Percentiles rank a stretch among this genome's conserved stretches.
phyloP scores from a whole-genome alignment of 2,113 vertebrate genomes.

The Gobiocypris rarus region DNA sequence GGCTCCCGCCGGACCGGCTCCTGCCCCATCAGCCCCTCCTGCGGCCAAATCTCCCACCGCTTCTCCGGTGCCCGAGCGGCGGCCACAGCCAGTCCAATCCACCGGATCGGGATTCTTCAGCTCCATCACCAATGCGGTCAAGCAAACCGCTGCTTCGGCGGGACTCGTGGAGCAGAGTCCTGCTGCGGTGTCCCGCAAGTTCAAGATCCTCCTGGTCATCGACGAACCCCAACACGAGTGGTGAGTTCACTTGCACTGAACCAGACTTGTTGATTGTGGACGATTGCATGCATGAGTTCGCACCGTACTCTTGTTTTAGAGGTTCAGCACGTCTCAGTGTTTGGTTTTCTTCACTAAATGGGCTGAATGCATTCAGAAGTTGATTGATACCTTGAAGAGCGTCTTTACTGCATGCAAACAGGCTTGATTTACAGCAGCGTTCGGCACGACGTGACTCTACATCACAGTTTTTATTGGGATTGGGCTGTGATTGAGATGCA shows the following conservation, averaged over 20 bases:
- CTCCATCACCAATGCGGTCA: constrained; percentile 93
- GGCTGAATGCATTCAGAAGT: too few species aligned
- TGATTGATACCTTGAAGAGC: too few species aligned
- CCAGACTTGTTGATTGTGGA: background rate
- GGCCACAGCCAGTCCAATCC: constrained; percentile 63
- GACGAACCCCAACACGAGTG: constrained; percentile 93
- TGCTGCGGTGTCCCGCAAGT: constrained; percentile 77
- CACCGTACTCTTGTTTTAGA: background rate
- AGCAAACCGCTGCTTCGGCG: constrained; percentile 88
- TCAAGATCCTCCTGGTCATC: constrained; percentile 92
- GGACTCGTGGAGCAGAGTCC: constrained; percentile 84
- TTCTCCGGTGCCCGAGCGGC: constrained; percentile 71
- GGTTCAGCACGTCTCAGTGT: background rate
- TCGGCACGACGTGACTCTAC: background rate
- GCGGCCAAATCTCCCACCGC: constrained; percentile 68
- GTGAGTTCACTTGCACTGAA: constrained; percentile 72
- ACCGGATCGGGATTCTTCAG: constrained; percentile 80
- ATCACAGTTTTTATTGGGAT: background rate
- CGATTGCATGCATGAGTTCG: background rate
- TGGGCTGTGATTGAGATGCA: background rate
- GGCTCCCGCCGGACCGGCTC: constrained; percentile 68
- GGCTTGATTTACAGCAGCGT: background rate
- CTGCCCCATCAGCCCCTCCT: constrained; percentile 37
- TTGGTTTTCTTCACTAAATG: background rate
- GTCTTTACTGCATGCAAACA: background rate